A percentile compares a stretch with the other conserved stretches of the same genome.
phyloP scores from a whole-genome alignment of 1,140 invertebrate genomes.

The Zaprionus davidi region DNA sequence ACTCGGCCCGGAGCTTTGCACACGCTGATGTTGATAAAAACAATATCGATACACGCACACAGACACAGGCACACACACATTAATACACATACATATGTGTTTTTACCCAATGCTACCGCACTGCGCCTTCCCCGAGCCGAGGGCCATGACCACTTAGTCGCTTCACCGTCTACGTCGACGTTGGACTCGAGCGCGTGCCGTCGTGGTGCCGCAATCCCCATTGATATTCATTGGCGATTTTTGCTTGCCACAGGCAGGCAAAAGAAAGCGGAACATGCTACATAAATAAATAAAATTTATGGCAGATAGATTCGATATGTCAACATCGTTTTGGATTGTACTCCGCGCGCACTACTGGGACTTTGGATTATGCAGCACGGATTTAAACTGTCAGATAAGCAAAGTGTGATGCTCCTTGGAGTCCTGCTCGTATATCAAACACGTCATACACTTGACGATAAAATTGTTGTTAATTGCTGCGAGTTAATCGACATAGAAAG shows the following conservation, averaged over 20 bases:
- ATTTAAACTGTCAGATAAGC: conserved; percentile 6
- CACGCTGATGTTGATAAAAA: conserved; percentile 71
- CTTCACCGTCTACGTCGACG: conserved; percentile 32
- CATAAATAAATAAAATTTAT: conserved; percentile 83
- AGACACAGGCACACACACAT: background rate
- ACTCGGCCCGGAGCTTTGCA: conserved; percentile 36
- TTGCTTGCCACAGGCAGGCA: conserved; percentile 41
- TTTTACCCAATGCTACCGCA: conserved; percentile 18
- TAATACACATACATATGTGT: background rate
- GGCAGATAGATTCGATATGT: conserved; percentile 57
- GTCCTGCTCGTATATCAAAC: background rate
- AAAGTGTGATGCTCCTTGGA: background rate
- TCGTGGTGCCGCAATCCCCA: conserved; percentile 57
- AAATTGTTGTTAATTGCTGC: background rate
- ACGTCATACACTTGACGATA: background rate
- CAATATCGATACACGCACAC: conserved; percentile 65
- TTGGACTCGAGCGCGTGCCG: conserved; percentile 63
- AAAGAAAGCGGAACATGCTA: conserved; percentile 45
- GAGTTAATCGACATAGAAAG: background rate
- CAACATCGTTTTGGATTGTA: conserved; percentile 49
- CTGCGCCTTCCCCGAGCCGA: conserved; percentile 15
- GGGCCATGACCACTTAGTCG: conserved; percentile 50
- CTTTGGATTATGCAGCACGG: conserved; percentile 47
- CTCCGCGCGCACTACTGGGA: conserved; percentile 4
- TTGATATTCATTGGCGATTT: conserved; percentile 81